Evolutionary conservation across 2,888 invertebrate species (phyloP).

Genomic region (Rhaphigaster nebulosa): DNA sequence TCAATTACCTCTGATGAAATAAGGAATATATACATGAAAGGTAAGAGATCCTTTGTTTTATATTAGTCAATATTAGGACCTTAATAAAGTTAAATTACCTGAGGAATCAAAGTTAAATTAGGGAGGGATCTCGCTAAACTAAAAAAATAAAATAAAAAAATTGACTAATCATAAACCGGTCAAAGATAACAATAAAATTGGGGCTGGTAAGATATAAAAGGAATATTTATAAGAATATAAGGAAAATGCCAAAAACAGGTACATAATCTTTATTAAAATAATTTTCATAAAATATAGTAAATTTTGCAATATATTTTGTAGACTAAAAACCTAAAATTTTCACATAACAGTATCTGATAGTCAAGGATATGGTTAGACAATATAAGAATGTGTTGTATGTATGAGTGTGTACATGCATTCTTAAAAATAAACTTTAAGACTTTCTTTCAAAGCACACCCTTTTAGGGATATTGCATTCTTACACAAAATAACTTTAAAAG

Average conservation of each 20-base stretch:
- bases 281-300: neutral
- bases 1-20: neutral
- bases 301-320: no score
- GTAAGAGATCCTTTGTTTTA: neutral
- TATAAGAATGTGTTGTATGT: no score
- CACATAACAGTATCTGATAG: no score
- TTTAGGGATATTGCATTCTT: no score
- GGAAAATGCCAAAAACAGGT: neutral
- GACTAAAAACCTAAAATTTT: no score
- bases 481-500: no score
- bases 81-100: neutral
- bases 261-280: neutral
- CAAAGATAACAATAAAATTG: neutral
- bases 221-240: neutral
- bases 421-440: no score
- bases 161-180: neutral
- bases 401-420: no score
- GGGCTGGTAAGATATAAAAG: neutral
- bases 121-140: neutral
- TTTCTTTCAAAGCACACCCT: no score
- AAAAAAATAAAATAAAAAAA: neutral
- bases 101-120: neutral
- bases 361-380: no score
- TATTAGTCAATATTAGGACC: neutral
- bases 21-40: neutral